A percentile compares a stretch with the other conserved stretches of the same genome.
These are phyloP conservation scores for Yasuhikotakia modesta DNA, from an alignment of 2,797 vertebrate species.

Conservation along the genomic window DNA sequence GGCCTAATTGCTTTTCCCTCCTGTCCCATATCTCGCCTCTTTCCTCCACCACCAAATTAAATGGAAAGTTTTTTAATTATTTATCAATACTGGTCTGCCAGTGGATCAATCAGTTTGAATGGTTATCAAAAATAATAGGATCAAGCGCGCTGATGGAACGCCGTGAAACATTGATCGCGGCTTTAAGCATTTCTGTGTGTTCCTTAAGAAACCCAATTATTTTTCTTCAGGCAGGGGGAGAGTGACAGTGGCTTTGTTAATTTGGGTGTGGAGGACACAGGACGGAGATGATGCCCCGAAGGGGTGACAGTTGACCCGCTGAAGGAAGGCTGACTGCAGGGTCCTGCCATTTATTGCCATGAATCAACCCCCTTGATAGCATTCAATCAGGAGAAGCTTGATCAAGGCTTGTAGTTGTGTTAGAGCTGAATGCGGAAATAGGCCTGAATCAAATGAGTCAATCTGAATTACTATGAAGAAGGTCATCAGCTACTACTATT, in stretches of 20 bases:
- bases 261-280: constrained; percentile 64
- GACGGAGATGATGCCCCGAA: constrained; percentile 58
- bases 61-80: constrained; percentile 92
- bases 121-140: constrained; percentile 82
- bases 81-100: constrained; percentile 87
- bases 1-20: constrained; percentile 81
- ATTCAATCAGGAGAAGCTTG: constrained; percentile 46
- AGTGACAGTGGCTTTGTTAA: constrained; percentile 72
- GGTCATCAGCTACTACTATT: too few relatives aligned
- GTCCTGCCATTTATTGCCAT: constrained; percentile 72
- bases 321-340: constrained; percentile 73
- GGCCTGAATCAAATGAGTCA: neutral
- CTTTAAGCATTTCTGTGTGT: constrained; percentile 71
- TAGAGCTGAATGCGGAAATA: neutral
- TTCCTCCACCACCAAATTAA: constrained; percentile 82
- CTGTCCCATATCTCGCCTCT: constrained; percentile 77
- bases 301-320: constrained; percentile 64
- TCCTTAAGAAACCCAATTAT: constrained; percentile 76
- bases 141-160: constrained; percentile 70
- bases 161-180: constrained; percentile 78
- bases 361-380: constrained; percentile 76
- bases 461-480: too few relatives aligned
- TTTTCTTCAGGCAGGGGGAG: constrained; percentile 58
- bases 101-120: constrained; percentile 83
- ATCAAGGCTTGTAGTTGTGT: neutral